Conservation (phyloP, 2,888 invertebrate genomes). For the Sarcophaga subvicina region DNA sequence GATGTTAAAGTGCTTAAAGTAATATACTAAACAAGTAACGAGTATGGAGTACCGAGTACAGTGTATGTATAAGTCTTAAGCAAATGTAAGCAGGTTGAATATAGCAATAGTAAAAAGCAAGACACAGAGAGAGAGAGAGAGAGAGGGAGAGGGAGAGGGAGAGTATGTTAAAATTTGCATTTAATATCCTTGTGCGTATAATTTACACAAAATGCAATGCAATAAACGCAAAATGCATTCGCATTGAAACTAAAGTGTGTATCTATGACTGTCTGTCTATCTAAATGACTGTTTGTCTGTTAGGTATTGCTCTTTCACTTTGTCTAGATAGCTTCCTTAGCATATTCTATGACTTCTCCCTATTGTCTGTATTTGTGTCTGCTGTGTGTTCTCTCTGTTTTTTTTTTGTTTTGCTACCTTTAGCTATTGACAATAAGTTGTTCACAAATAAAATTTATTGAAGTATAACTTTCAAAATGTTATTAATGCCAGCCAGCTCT, state of each 20-base stretch:
- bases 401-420: conserved; percentile 48
- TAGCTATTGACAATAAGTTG: conserved; percentile 68
- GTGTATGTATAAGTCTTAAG: too few species aligned
- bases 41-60: too few species aligned
- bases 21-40: background rate
- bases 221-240: conserved; percentile 81
- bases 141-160: background rate
- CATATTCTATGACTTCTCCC: background rate
- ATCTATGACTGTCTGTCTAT: background rate
- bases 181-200: conserved; percentile 82
- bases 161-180: conserved; percentile 76
- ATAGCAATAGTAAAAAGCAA: too few species aligned
- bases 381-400: background rate
- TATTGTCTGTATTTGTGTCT: conserved; percentile 4
- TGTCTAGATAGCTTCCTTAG: conserved; percentile 4
- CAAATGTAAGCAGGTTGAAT: too few species aligned
- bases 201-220: conserved; percentile 82
- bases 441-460: conserved; percentile 68
- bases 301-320: background rate
- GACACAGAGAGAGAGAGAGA: too few species aligned
- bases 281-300: conserved; percentile 9
- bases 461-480: conserved; percentile 67
- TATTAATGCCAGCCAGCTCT: conserved; percentile 64
- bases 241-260: conserved; percentile 4
- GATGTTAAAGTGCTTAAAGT: background rate